These are phyloP conservation scores for Gnathonemus echidnorhynchus DNA, from an alignment of 2,113 vertebrate genomes.

Conservation along the genomic window DNA sequence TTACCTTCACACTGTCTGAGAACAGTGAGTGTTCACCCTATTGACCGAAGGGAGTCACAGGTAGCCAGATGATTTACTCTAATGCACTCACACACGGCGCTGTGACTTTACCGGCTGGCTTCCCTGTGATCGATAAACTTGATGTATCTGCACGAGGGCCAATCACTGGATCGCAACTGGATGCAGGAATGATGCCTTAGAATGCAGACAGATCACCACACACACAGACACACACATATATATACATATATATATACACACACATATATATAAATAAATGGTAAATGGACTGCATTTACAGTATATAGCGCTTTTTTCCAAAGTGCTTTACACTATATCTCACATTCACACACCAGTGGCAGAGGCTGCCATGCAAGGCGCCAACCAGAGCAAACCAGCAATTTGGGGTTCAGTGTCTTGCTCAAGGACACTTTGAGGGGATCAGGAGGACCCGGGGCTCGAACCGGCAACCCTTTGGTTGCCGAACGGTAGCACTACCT, in stretches of 20 bases:
- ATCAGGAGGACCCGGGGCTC: too few relatives aligned
- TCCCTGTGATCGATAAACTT: not conserved
- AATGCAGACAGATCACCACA: slow-evolving; percentile 20
- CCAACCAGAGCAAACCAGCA: too few relatives aligned
- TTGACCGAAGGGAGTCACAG: not conserved
- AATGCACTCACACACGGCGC: slow-evolving; percentile 37
- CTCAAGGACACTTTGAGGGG: too few relatives aligned
- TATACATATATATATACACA: not conserved
- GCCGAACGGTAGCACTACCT: too few relatives aligned
- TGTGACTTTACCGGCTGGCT: slow-evolving; percentile 47
- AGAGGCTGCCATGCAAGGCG: too few relatives aligned
- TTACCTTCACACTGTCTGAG: not conserved
- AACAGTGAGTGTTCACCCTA: not conserved
- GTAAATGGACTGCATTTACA: too few relatives aligned
- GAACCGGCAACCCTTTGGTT: too few relatives aligned
- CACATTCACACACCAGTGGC: too few relatives aligned
- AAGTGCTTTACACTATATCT: too few relatives aligned
- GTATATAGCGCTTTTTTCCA: too few relatives aligned
- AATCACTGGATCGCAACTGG: slow-evolving; percentile 33
- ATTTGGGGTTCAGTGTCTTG: too few relatives aligned
- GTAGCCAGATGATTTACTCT: not conserved
- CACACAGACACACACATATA: not conserved
- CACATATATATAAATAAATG: not conserved
- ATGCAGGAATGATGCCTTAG: slow-evolving; percentile 27
- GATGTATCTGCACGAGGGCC: slow-evolving; percentile 37